Conservation (phyloP, 2,797 vertebrate genomes). For the Kryptolebias ocellatus region DNA sequence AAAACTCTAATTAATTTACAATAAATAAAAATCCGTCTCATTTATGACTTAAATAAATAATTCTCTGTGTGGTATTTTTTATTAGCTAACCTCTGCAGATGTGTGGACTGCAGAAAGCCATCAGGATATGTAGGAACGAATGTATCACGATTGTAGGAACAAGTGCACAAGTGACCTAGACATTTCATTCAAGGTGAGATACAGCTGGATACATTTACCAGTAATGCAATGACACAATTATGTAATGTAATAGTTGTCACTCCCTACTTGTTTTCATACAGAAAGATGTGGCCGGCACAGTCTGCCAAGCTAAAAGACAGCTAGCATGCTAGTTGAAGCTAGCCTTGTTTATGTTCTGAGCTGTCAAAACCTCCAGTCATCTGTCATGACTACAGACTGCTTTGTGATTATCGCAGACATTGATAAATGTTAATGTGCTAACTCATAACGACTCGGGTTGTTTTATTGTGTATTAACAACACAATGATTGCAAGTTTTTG, state of each 20-base stretch:
- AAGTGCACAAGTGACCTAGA: slow-evolving; percentile 76
- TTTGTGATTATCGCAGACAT: background rate
- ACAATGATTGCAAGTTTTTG: background rate
- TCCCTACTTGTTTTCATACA: background rate
- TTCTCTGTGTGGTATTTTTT: fast-evolving
- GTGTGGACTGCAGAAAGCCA: slow-evolving; percentile 18
- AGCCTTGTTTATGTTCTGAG: slow-evolving; percentile 43
- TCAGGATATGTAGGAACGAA: slow-evolving; percentile 45
- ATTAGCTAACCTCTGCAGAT: background rate
- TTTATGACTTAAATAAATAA: fast-evolving
- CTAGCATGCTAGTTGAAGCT: slow-evolving; percentile 56
- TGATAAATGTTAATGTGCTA: slow-evolving; percentile 1
- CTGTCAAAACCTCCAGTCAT: slow-evolving; percentile 18
- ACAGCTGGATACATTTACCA: slow-evolving; percentile 3
- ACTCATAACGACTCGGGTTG: background rate
- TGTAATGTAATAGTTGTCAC: background rate
- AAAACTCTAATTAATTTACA: fast-evolving
- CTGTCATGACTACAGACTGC: background rate
- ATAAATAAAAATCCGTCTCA: fast-evolving
- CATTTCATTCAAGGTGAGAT: slow-evolving; percentile 78
- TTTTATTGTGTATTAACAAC: background rate
- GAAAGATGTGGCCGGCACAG: slow-evolving; percentile 1
- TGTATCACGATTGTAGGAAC: slow-evolving; percentile 35
- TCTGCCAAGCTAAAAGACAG: slow-evolving; percentile 12
- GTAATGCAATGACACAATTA: background rate